Evolutionary conservation across 2,888 invertebrate genomes (phyloP), one percentile per base, ranked within the genome.

Genomic region (Agrotis ipsilon): DNA sequence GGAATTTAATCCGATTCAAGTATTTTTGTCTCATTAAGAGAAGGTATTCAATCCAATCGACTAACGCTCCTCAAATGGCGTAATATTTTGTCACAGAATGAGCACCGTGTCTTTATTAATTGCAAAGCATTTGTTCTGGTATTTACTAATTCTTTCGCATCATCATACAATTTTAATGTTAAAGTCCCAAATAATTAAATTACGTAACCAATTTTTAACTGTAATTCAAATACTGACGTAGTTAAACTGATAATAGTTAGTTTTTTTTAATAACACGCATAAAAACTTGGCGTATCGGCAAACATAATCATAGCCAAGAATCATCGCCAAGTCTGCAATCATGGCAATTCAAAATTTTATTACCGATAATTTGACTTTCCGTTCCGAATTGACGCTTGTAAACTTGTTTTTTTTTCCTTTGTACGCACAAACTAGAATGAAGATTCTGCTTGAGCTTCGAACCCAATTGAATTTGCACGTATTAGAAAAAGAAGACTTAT

Each of bases 321-420:
- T 81, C 84, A 82, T 80, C 81, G 68, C 72, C 72, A 67, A 74
- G 70, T 72, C 79, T 70, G 69, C 85, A 86, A 88, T 86, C 79
- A 86, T 74, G 72, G 82, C 82, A 77, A 87, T 87, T 83, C 80
- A 80, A 82, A 86, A 77, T 85, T 89, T 89, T 89, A 89, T 87
- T 84, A 82, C 88, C 85, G 45, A 79, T 87, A 89, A 89, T 90
- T 90, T 87, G 75, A 83, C 81, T 88, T 83, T 84, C 76, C 84
- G 87, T 87, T 87, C 85, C 75, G 75, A 83, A 83, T 81, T 75
- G 80, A 74, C 77, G 85, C 76, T 79, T 80, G 78, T 72, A 85
- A 85, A 79, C 72, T 81, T 39, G 39, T 39, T 85, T 85, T 84
- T 86, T 82, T 82, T 71, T 72, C 59, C 59, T 76, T 59, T 62